Evolutionary conservation across 2,888 invertebrate species (phyloP), one percentile per base, ranked within the genome.

Genomic region (Sussaba pulchella): DNA sequence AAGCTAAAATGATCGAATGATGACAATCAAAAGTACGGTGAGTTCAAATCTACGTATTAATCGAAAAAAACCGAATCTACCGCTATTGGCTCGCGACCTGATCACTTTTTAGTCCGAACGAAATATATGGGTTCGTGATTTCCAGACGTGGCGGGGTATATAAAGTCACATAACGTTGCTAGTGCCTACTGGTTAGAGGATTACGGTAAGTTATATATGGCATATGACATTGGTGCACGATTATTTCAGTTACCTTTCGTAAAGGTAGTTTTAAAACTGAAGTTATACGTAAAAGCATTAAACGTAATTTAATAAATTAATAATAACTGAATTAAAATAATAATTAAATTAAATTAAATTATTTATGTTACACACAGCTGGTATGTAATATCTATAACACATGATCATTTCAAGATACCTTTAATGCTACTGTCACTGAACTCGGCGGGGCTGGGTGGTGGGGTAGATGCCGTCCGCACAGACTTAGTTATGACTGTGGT

Each of bases 331-430:
- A 85, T 88, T 89, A 90, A 90, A 89, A n/a, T n/a, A n/a, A n/a
- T n/a, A n/a, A 31, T 87, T 90, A 91, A 87, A 72, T 61, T 26
- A 63, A 63, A 41, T 39, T 84, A 82, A 87, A 89, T 91, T 90
- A 91, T 89, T 91, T 86, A 91, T 92, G 92, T 92, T 92, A 92
- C 92, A 92, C 92, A 92, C 91, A 92, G 91, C 92, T 91, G 90
- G 92, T 90, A 92, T 92, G 89, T 91, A 91, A 91, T 91, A 91
- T 89, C 89, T 89, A 89, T 90, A 91, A 91, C 91, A 88, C 92
- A 92, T n/a, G n/a, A 91, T 91, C 91, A 89, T 92, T 92, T 89
- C 90, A 91, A 92, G 91, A 88, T 92, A 92, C 92, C 92, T 92
- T 92, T 90, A 88, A 91, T 91, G 90, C 90, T 92, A 91, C 87